These are phyloP conservation scores for Cichlasoma orientale DNA, from an alignment of 2,797 vertebrate genomes.

Conservation along the genomic window DNA sequence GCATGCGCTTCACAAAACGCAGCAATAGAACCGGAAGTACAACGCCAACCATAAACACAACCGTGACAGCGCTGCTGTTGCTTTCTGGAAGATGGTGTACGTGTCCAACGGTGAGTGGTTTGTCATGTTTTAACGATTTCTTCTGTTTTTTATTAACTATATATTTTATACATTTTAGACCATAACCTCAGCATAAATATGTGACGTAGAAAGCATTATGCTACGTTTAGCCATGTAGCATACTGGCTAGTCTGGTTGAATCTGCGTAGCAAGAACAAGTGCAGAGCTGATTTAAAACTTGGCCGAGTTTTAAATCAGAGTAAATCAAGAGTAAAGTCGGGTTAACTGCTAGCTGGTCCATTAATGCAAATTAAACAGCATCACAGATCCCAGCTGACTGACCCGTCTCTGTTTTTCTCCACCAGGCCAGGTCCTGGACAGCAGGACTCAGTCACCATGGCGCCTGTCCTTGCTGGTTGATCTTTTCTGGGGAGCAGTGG, in stretches of 20 bases:
- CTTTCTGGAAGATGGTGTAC: conserved; percentile 78
- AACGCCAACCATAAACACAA: conserved; percentile 52
- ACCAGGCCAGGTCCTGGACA: conserved; percentile 91
- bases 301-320: too few species aligned
- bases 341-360: background rate
- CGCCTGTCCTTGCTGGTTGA: conserved; percentile 87
- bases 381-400: background rate
- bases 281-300: background rate
- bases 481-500: conserved; percentile 91
- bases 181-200: background rate
- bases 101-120: conserved; percentile 83
- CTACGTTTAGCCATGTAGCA: background rate
- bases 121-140: background rate
- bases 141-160: too few species aligned
- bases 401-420: background rate
- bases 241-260: background rate
- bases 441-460: conserved; percentile 88
- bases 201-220: too few species aligned
- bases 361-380: background rate
- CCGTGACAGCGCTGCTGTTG: background rate
- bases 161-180: background rate
- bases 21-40: conserved; percentile 45
- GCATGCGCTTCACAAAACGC: background rate
- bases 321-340: background rate
- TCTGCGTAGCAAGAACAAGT: conserved; percentile 7